A percentile compares a stretch with the other conserved stretches of the same genome.
These are phyloP conservation scores for Mormyrops attenuatus DNA, from an alignment of 2,797 vertebrate species.

Conservation along the genomic window DNA sequence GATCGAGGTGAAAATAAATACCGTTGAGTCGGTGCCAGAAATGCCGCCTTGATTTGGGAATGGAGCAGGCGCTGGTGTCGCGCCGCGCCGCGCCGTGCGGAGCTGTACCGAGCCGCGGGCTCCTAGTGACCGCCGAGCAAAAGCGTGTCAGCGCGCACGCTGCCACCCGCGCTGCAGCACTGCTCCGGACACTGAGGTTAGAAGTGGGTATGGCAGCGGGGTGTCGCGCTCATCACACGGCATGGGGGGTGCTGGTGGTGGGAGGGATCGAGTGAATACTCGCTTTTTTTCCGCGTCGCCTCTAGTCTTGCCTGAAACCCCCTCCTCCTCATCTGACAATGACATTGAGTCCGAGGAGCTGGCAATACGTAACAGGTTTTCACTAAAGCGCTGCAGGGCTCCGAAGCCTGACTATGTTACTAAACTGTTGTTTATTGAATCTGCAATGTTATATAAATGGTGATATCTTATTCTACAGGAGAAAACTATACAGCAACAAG, in stretches of 20 bases:
- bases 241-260: conserved; percentile 15
- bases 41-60: neutral
- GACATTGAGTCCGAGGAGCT: neutral
- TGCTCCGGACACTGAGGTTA: neutral
- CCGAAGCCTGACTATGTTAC: neutral
- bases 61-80: neutral
- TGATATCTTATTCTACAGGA: neutral
- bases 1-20: neutral
- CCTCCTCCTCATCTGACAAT: neutral
- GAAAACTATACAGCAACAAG: neutral
- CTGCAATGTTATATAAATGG: neutral
- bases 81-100: no score
- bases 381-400: neutral
- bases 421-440: neutral
- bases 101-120: neutral
- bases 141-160: neutral
- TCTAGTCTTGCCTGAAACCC: conserved; percentile 19
- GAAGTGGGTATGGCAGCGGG: conserved; percentile 8
- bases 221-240: conserved; percentile 17
- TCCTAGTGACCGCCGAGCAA: neutral
- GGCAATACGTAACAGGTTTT: neutral
- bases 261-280: conserved; percentile 17
- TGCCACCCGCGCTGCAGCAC: neutral
- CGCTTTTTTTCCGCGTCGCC: conserved; percentile 20
- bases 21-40: neutral